These are phyloP conservation scores for Spea bombifrons DNA, from an alignment of 2,113 vertebrate genomes.

Conservation along the genomic window DNA sequence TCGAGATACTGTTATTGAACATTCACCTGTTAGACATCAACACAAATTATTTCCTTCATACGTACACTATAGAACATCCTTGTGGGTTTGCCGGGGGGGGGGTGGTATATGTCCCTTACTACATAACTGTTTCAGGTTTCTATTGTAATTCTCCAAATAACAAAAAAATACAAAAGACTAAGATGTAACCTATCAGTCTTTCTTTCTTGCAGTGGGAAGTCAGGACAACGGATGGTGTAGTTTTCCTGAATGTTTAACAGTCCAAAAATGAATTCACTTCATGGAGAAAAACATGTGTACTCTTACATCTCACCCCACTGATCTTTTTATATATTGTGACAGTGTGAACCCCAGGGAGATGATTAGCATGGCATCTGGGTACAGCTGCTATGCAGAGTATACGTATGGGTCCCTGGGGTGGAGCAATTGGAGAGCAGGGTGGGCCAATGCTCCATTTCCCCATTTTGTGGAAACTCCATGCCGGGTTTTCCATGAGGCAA, in stretches of 20 bases:
- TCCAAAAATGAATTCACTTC: not conserved
- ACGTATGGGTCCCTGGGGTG: no score
- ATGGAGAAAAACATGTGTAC: not conserved
- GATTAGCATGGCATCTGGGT: no score
- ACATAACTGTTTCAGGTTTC: not conserved
- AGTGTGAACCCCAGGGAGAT: no score
- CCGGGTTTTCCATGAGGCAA: no score
- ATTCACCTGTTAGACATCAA: conserved; percentile 33
- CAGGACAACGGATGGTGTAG: not conserved
- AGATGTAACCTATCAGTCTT: not conserved
- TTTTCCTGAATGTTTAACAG: not conserved
- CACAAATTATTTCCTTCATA: conserved; percentile 21
- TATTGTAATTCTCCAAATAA: not conserved
- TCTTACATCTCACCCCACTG: not conserved
- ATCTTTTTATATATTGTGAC: no score
- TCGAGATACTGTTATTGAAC: conserved; percentile 8
- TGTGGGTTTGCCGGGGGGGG: no score
- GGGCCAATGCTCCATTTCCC: no score
- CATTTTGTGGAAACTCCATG: no score
- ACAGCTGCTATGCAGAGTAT: no score
- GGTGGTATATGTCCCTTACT: not conserved
- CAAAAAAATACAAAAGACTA: not conserved
- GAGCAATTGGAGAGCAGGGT: no score
- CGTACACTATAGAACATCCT: no score
- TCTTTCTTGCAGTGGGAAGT: not conserved